Evolutionary conservation across 37 sponge, comb jelly and placozoan genomes (phyloP).

Genomic region (Crambe crambe): DNA sequence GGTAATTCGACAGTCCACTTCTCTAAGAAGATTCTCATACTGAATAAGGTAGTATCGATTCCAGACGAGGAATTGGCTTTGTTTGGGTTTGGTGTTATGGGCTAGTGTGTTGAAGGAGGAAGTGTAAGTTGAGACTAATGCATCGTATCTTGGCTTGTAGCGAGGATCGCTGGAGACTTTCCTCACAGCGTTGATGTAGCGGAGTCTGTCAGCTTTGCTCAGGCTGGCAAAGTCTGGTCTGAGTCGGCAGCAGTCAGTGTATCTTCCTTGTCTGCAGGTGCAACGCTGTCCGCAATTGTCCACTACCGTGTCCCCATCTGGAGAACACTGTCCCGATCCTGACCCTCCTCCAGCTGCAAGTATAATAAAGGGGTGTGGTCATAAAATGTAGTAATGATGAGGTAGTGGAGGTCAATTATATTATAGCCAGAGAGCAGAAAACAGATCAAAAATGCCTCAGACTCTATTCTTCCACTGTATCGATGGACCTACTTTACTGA

Average conservation of each 20-base stretch:
- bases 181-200: conserved; percentile 61
- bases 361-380: too few relatives aligned
- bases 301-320: not conserved
- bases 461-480: too few relatives aligned
- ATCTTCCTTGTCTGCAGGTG: conserved; percentile 29
- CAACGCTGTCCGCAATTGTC: conserved; percentile 56
- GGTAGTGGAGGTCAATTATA: too few relatives aligned
- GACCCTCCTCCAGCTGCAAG: too few relatives aligned
- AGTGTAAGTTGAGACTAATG: conserved; percentile 32
- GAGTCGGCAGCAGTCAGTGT: conserved; percentile 48
- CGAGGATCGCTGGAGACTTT: conserved; percentile 33
- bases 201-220: conserved; percentile 4
- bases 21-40: conserved; percentile 73
- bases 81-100: conserved; percentile 10
- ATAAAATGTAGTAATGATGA: too few relatives aligned
- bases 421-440: too few relatives aligned
- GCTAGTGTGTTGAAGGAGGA: conserved; percentile 22
- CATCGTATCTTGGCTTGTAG: conserved; percentile 48
- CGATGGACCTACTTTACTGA: too few relatives aligned
- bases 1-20: conserved; percentile 42
- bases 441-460: too few relatives aligned
- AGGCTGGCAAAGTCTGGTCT: conserved; percentile 57
- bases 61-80: conserved; percentile 65
- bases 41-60: conserved; percentile 66
- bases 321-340: too few relatives aligned